Conservation (phyloP, 2,113 vertebrate species). For the Centropus unirufus region DNA sequence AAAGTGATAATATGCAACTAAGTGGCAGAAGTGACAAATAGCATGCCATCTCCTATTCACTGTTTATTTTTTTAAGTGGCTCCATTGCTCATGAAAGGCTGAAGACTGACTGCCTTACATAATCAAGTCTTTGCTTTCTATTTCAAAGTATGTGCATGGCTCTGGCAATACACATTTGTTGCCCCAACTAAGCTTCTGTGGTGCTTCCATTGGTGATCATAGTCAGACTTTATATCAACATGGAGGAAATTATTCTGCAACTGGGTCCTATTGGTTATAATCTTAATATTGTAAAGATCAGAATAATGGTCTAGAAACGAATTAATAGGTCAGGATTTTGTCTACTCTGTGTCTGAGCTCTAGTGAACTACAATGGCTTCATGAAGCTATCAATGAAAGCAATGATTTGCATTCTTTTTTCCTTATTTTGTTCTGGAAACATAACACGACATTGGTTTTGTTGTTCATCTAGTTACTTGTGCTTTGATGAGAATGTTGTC, state of each 20-base stretch:
- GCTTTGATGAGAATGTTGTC: not conserved
- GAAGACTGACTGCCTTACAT: not conserved
- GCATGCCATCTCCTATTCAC: not conserved
- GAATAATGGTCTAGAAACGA: not conserved
- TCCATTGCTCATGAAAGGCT: not conserved
- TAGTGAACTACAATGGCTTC: not conserved
- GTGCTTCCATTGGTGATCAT: not conserved
- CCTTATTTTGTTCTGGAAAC: not conserved
- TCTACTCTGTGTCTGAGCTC: rapidly evolving
- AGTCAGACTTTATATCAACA: not conserved
- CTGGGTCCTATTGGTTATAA: not conserved
- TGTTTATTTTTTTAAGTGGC: not conserved
- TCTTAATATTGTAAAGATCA: not conserved
- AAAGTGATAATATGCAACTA: not conserved
- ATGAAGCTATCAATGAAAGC: not conserved
- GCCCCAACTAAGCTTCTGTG: not conserved
- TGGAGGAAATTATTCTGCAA: not conserved
- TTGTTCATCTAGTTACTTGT: not conserved
- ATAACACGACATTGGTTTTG: not conserved
- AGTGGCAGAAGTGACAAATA: not conserved
- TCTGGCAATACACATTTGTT: not conserved
- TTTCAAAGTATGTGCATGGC: not conserved
- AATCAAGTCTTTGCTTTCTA: not conserved
- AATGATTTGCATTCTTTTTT: not conserved
- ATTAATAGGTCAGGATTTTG: not conserved